Conservation (phyloP, 2,888 invertebrate genomes). For the Herminia tarsipennalis region DNA sequence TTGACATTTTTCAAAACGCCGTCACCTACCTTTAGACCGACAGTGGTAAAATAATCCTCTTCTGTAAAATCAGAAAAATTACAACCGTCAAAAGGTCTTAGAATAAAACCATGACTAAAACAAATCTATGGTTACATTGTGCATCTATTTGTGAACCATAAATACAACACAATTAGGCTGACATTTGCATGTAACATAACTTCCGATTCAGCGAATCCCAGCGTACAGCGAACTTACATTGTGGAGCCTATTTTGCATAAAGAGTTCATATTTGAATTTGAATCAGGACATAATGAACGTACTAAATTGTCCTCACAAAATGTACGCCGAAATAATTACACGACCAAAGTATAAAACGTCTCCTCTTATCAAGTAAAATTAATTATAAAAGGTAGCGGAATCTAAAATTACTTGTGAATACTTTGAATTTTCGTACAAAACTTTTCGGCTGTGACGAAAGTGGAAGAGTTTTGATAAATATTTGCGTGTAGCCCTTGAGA, state of each 20-base stretch:
- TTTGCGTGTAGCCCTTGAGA: not conserved
- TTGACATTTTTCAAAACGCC: too few species aligned
- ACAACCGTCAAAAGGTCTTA: too few species aligned
- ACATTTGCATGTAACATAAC: not conserved
- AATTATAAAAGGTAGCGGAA: slow-evolving; percentile 28
- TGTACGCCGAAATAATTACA: slow-evolving; percentile 5
- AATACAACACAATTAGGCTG: too few species aligned
- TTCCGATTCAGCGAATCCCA: not conserved
- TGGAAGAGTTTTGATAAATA: not conserved
- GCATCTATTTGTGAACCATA: too few species aligned
- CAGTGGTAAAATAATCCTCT: too few species aligned
- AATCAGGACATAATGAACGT: slow-evolving; percentile 6
- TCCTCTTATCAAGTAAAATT: slow-evolving; percentile 23
- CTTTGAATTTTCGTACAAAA: not conserved
- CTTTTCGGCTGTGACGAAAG: slow-evolving; percentile 3
- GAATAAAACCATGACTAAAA: too few species aligned
- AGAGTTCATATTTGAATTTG: slow-evolving; percentile 13
- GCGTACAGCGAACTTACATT: not conserved
- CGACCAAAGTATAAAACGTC: slow-evolving; percentile 6
- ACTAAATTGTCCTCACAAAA: not conserved
- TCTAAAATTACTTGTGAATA: slow-evolving; percentile 8
- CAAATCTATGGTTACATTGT: too few species aligned
- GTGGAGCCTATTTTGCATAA: slow-evolving; percentile 11
- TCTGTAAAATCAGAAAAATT: too few species aligned
- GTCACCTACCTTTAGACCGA: too few species aligned